phyloP scores from a whole-genome alignment of 2,888 invertebrate species.

The Ennomos quercinarius region DNA sequence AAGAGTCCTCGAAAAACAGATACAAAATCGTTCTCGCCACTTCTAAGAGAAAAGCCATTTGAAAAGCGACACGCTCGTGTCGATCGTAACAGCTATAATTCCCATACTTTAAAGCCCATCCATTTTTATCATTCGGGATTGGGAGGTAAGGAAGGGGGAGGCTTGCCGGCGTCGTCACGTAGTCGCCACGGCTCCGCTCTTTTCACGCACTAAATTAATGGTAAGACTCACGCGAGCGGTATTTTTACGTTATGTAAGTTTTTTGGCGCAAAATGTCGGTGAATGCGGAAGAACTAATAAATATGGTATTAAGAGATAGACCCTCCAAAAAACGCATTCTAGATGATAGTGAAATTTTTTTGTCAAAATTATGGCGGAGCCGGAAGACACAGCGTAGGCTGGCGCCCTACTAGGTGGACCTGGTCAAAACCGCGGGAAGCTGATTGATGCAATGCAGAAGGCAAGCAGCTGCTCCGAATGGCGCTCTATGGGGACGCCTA shows the following conservation, averaged over 20 bases:
- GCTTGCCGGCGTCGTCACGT: constrained; percentile 56
- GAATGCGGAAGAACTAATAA: constrained; percentile 5
- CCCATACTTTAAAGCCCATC: constrained; percentile 61
- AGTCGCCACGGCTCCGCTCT: constrained; percentile 57
- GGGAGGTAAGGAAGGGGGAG: constrained; percentile 43
- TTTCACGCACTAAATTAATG: constrained; percentile 81
- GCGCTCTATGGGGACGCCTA: too few species aligned
- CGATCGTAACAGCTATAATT: constrained; percentile 50
- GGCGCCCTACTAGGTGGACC: too few species aligned
- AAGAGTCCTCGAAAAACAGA: constrained; percentile 15
- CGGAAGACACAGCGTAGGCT: too few species aligned
- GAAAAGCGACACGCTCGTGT: constrained; percentile 20
- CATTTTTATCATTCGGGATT: constrained; percentile 59
- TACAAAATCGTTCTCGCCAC: constrained; percentile 17
- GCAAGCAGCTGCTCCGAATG: too few species aligned
- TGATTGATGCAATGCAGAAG: too few species aligned
- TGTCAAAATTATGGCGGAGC: too few species aligned
- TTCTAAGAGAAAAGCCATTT: constrained; percentile 24
- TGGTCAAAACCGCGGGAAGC: too few species aligned
- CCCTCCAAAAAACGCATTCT: too few species aligned
- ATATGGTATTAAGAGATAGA: too few species aligned
- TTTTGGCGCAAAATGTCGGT: constrained; percentile 30
- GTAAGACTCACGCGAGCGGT: constrained; percentile 65
- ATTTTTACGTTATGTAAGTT: constrained; percentile 35
- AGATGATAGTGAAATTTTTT: too few species aligned